Evolutionary conservation across 2,113 vertebrate genomes (phyloP).

Genomic region (Anas platyrhynchos): DNA sequence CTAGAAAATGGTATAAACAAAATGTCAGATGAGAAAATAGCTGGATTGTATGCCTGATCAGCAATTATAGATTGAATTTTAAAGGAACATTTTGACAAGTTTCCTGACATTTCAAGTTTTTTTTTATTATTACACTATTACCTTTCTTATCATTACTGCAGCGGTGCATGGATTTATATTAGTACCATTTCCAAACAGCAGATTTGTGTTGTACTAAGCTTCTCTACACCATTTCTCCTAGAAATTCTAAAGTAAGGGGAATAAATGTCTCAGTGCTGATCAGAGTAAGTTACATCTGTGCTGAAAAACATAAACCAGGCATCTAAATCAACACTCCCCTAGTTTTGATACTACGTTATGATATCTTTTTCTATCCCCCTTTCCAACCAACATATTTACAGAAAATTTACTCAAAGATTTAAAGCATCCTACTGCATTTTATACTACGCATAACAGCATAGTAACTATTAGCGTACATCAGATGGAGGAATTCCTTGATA

Average conservation of each 20-base stretch:
- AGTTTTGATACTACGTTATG: not conserved
- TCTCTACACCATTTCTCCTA: not conserved
- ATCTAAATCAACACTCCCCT: not conserved
- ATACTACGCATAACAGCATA: not conserved
- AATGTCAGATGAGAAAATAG: not conserved
- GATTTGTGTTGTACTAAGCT: not conserved
- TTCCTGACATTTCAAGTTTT: not conserved
- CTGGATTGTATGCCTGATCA: not conserved
- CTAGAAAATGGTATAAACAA: not conserved
- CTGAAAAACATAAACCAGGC: not conserved
- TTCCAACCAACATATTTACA: not conserved
- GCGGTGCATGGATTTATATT: not conserved
- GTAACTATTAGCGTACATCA: not conserved
- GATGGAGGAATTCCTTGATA: not conserved
- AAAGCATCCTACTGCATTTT: not conserved
- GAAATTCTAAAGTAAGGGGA: not conserved
- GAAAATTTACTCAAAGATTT: not conserved
- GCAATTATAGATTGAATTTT: not conserved
- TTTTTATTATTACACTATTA: not conserved
- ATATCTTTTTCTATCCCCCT: not conserved
- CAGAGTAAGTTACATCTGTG: not conserved
- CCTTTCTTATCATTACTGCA: not conserved
- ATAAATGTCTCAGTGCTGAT: not conserved
- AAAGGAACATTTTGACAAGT: constrained; percentile 19
- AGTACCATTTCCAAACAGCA: not conserved